Conservation (phyloP, 2,888 invertebrate genomes). For the Prosapia bicincta region DNA sequence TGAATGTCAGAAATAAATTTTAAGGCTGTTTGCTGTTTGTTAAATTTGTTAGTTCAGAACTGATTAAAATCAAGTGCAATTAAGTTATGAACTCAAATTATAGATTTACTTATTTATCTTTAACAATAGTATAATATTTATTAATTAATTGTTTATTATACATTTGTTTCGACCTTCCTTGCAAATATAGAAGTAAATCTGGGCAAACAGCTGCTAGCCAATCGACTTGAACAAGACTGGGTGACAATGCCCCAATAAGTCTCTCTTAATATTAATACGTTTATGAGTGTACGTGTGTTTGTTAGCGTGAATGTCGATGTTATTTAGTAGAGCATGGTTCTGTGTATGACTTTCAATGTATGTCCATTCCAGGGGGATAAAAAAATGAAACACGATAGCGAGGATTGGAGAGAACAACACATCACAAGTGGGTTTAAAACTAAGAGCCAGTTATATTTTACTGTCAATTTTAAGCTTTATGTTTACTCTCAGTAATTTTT, state of each 20-base stretch:
- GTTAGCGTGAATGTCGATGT: not conserved
- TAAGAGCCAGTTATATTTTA: constrained; percentile 10
- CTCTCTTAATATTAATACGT: constrained; percentile 3
- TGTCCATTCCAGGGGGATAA: constrained; percentile 18
- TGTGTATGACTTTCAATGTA: constrained; percentile 6
- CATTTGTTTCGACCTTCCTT: not conserved
- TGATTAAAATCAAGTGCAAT: not conserved
- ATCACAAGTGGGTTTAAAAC: constrained; percentile 12
- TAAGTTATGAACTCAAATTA: not conserved
- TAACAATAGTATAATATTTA: not conserved
- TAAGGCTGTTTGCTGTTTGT: not conserved
- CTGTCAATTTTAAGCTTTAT: not conserved
- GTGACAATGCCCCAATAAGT: not conserved
- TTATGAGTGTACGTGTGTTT: not conserved
- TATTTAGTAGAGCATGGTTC: constrained; percentile 1
- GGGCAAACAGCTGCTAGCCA: not conserved
- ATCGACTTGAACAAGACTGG: not conserved
- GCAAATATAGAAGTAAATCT: not conserved
- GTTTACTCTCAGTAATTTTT: not conserved
- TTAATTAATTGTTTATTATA: too few species aligned
- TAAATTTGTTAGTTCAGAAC: not conserved
- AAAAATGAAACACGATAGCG: not conserved
- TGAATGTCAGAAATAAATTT: not conserved
- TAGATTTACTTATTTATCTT: not conserved
- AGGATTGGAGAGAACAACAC: constrained; percentile 10